Base-by-base conservation (phyloP, 2,888 invertebrate genomes). In the Acrobasis repandana region DNA sequence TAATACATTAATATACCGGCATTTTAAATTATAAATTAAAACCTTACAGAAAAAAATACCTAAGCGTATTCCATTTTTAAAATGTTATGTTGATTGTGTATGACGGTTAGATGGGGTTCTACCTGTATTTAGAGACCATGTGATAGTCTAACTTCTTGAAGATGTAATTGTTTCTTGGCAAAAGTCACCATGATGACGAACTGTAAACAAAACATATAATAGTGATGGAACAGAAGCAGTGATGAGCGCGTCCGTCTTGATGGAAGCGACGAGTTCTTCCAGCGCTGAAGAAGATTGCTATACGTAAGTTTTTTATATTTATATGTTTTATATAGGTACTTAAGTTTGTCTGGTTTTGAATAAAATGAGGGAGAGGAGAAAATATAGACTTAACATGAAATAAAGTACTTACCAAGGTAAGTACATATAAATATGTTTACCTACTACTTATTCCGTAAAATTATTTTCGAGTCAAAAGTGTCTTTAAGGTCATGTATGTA, bases 181-280 rank as follows among this genome's bases (percentile, higher is more conserved):
- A 9, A 10, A 11, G 38, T n/a, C 38, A 43, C 18, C 3, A 54
- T 52, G 60, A 34, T 14, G 20, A 52, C 15, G 33, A 47, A 46
- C n/a, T 28, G 33, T 43, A 34, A 64, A 58, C 28, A 58, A 60
- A 56, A 62, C 58, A 60, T 52, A 65, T 58, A 61, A 43, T 54
- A 18, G 60, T 43, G 50, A 65, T 63, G 62, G 47, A 14, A 52
- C 15, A 59, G 60, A 58, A 61, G 66, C 48, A 79, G 80, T 76
- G 70, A 85, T 87, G 86, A 86, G 79, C 66, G 76, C 77, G 65
- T 74, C 86, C 2, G 78, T 84, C 69, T 61, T 86, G 48, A 79
- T 84, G 38, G 88, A 87, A 67, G 84, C 85, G 1, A 82, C 83
- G 8, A 85, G 86, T 67, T 85, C 86, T 57, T 83, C 88, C 10